Evolutionary conservation across 2,113 vertebrate species (phyloP), one percentile per base, ranked within the genome.

Genomic region (Mormoops blainvillei): DNA sequence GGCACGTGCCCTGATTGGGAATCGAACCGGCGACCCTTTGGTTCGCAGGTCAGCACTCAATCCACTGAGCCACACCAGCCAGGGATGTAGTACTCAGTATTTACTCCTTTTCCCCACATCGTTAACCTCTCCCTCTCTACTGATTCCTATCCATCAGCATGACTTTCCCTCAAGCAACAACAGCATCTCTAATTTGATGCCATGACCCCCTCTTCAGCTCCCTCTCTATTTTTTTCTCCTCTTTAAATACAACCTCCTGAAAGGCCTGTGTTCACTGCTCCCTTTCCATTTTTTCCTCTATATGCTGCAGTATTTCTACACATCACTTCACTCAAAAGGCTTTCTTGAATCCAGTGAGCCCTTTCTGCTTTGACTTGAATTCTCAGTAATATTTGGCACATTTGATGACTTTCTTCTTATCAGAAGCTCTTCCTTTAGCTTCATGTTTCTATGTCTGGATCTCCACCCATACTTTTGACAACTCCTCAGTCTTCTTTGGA

Each of bases 401-500:
- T 77, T 45, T 71, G 63, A 83, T 38, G 87, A 87, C 58, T 76
- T 94, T 78, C 31, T 91, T 31, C 76, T 95, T 80, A 78, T n/a
- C 19, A 43, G 76, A 61, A 50, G 65, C 24, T 90, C 68, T 87
- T 87, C 28, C 45, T 56, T 77, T 93, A 89, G 45, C 61, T 89
- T 89, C 52, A 31, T n/a, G 50, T 63, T 24, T 45, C 56, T 50
- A 83, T 36, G 85, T 94, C 50, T 70, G 10, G 36, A 74, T 50
- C 28, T 95, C 45, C 28, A 88, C 88, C 48, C 86, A 48, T 33
- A 61, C 33, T 84, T 82, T 9, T 38, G 68, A 67, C 48, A 38
- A 36, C 18, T 77, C 7, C 80, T 77, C 48, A 38, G 80, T 88
- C 58, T 97, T 92, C 71, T 85, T 63, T 94, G 94, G 78, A 92